Evolutionary conservation across 2,113 vertebrate genomes (phyloP).

Genomic region (Marmota flaviventris): DNA sequence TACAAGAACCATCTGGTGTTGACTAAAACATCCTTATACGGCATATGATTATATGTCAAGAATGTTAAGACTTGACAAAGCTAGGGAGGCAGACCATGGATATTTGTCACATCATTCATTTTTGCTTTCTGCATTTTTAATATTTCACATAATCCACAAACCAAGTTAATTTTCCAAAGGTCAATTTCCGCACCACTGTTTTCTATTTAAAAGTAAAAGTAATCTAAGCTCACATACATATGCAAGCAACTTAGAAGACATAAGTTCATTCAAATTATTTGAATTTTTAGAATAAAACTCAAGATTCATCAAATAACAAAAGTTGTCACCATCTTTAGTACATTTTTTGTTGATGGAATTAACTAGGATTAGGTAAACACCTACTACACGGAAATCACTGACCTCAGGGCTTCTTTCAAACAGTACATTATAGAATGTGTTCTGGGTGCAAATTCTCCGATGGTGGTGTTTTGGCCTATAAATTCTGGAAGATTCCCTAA

Average conservation of each 20-base stretch:
- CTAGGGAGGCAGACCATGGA: not conserved
- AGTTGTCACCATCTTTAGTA: not conserved
- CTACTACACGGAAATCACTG: not conserved
- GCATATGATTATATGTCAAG: not conserved
- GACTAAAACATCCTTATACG: not conserved
- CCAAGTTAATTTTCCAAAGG: not conserved
- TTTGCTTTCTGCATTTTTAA: not conserved
- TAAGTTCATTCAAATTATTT: not conserved
- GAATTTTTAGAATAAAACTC: conserved; percentile 30
- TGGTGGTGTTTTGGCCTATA: not conserved
- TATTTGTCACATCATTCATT: not conserved
- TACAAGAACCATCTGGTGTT: too few relatives aligned
- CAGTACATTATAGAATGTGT: not conserved
- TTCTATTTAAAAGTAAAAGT: not conserved
- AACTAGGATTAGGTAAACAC: not conserved
- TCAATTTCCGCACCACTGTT: not conserved
- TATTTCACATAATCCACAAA: not conserved
- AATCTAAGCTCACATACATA: not conserved
- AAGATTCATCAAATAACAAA: not conserved
- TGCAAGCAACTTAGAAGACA: not conserved
- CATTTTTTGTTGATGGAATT: not conserved
- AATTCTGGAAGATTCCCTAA: not conserved
- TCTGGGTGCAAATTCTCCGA: not conserved
- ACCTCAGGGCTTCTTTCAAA: not conserved
- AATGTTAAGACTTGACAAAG: not conserved